These are phyloP conservation scores for Catocala fraxini DNA, from an alignment of 2,888 invertebrate species.

Conservation along the genomic window DNA sequence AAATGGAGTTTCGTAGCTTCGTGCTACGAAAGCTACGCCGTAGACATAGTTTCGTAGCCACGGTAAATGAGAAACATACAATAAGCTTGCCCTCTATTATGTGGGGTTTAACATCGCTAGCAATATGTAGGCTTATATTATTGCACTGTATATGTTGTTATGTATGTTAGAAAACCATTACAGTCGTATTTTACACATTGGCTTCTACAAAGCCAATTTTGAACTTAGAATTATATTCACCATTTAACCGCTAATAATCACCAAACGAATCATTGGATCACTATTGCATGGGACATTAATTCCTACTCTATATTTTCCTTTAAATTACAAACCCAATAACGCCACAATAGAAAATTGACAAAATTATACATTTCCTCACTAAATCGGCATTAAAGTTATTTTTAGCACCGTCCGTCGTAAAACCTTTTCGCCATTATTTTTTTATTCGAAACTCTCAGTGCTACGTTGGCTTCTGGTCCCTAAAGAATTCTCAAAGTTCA, in stretches of 20 bases:
- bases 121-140: too few species aligned
- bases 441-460: conserved; percentile 5
- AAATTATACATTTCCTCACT: conserved; percentile 1
- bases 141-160: too few species aligned
- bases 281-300: background rate
- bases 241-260: background rate
- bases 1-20: background rate
- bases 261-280: background rate
- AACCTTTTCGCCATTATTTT: conserved; percentile 18
- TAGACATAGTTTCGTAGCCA: background rate
- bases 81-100: too few species aligned
- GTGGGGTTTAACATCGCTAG: too few species aligned
- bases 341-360: background rate
- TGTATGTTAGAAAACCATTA: background rate
- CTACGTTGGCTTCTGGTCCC: conserved; percentile 3
- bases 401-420: conserved; percentile 3
- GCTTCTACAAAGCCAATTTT: background rate
- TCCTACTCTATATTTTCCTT: background rate
- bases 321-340: conserved; percentile 10
- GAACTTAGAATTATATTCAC: background rate
- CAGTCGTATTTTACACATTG: background rate
- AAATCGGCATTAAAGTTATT: conserved; percentile 7
- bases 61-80: background rate
- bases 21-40: background rate
- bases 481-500: conserved; percentile 17